Base-by-base conservation (phyloP, 2,797 vertebrate species). In the Siniperca scherzeri region DNA sequence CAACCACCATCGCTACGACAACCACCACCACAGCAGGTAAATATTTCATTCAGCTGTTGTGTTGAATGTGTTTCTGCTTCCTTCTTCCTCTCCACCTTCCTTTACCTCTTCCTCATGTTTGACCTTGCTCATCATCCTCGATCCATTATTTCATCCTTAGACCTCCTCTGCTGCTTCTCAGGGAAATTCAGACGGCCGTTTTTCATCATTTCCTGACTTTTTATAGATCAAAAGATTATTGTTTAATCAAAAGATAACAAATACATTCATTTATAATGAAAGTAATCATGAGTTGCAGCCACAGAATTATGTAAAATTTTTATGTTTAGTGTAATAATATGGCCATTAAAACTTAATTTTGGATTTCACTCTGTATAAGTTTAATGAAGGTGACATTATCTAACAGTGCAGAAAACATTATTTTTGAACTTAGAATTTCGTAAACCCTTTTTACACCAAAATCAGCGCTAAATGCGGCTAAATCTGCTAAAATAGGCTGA, bases 1-100 rank as follows among this genome's bases (percentile, higher is more conserved):
- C 64, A 0, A 94, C 92, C n/a, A 94, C 95, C 16, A 38, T 90
- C 0, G 93, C 93, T 0, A 91, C 84, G 16, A 94, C 91, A 2
- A 94, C 92, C 66, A 90, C 85, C 42, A 91, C 88, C 14, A 70
- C 87, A 71, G 68, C 92, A 90, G 94, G 96, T 96, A 81, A 82
- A 62, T 19, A 14, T 22, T 11, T 6, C 5, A 4, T 1, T 55
- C 3, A 8, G 56, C 9, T 33, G 30, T 5, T 13, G 10, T 12
- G 1, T 16, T 48, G 16, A 17, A 14, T 10, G 33, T 4, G 10
- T 81, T 59, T 56, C 2, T n/a, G 14, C 16, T 14, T 17, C 7
- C 25, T 64, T 30, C 4, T 14, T 16, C 50, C 2, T 5, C 13
- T 62, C 30, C 11, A 9, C 30, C 33, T 64, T 22, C 10, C 56